Conservation (phyloP, 2,797 vertebrate genomes). For the Carapus acus region DNA sequence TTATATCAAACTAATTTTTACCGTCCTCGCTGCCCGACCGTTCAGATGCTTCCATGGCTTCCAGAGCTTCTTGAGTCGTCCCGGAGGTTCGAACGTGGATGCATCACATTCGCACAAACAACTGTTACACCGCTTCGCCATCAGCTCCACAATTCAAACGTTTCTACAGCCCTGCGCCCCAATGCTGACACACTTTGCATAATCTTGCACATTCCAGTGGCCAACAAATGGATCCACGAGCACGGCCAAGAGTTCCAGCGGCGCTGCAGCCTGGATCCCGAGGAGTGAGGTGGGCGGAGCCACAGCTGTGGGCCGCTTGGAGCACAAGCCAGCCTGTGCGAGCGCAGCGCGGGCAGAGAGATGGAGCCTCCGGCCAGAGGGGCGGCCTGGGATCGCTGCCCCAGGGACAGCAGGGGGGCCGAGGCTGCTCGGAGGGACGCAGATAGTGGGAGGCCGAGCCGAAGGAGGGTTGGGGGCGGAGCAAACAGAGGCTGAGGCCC, state of each 20-base stretch:
- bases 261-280: slow-evolving; percentile 74
- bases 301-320: slow-evolving; percentile 42
- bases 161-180: background rate
- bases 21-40: too few species aligned
- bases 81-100: too few species aligned
- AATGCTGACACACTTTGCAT: background rate
- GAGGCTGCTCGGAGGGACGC: slow-evolving; percentile 34
- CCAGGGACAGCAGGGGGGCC: slow-evolving; percentile 44
- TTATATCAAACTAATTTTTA: too few species aligned
- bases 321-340: slow-evolving; percentile 53
- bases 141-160: background rate
- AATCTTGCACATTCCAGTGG: slow-evolving; percentile 73
- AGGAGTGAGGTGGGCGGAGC: slow-evolving; percentile 69
- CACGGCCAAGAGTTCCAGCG: slow-evolving; percentile 88
- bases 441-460: slow-evolving; percentile 26
- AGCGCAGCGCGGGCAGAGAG: slow-evolving; percentile 44
- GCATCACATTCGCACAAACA: too few species aligned
- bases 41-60: too few species aligned
- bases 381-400: slow-evolving; percentile 48
- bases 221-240: slow-evolving; percentile 95
- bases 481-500: slow-evolving; percentile 46
- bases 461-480: slow-evolving; percentile 23
- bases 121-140: too few species aligned
- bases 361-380: slow-evolving; percentile 27
- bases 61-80: too few species aligned